Evolutionary conservation across 1,140 invertebrate species (phyloP).

Genomic region (Calliphora vicina): DNA sequence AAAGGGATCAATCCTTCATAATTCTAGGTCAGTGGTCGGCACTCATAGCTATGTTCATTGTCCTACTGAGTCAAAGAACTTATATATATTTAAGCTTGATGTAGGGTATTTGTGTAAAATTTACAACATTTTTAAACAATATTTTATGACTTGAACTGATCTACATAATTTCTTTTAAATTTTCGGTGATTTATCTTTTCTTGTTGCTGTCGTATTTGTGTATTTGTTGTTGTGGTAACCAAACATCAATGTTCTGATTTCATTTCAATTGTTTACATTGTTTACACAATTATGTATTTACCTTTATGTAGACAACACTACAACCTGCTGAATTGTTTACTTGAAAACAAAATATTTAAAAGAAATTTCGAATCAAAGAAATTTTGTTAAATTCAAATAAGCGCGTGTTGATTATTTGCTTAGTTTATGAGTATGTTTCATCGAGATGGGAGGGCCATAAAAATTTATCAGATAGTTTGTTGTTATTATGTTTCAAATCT

Average conservation of each 20-base stretch:
- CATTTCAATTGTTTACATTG: background rate
- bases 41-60: no score
- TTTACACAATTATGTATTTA: background rate
- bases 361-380: no score
- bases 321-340: background rate
- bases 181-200: no score
- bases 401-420: background rate
- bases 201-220: background rate
- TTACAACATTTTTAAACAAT: background rate
- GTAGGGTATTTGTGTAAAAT: background rate
- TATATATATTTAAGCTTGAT: no score
- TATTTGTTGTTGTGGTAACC: background rate
- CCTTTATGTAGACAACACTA: background rate
- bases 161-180: background rate
- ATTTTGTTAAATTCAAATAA: background rate
- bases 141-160: no score
- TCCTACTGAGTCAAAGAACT: no score
- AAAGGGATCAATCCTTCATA: no score
- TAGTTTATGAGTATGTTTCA: background rate
- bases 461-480: no score
- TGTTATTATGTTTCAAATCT: no score
- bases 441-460: no score
- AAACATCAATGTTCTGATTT: conserved; percentile 1
- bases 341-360: background rate
- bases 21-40: no score